phyloP scores from a whole-genome alignment of 1,140 invertebrate species.

The Papilio polytes region DNA sequence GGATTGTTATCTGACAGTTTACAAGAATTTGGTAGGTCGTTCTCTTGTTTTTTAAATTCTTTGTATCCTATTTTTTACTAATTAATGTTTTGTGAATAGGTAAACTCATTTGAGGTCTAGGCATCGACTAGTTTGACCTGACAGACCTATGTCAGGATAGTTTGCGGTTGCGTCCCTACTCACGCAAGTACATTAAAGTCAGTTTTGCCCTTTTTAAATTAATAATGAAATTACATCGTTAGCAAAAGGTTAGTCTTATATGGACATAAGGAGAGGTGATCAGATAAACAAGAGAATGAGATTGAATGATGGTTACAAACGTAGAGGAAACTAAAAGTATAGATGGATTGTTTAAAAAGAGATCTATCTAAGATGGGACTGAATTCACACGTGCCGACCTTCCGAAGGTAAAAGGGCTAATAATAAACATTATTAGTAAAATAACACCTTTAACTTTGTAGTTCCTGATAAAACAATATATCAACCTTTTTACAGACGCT shows the following conservation, averaged over 20 bases:
- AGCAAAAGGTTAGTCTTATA: not conserved
- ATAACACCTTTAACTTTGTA: not conserved
- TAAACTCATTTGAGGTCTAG: not conserved
- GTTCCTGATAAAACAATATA: not conserved
- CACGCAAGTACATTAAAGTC: not conserved
- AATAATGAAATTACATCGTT: not conserved
- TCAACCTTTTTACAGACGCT: slow-evolving; percentile 22
- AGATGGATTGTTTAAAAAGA: not conserved
- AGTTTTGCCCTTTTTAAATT: not conserved
- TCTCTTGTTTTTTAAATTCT: no score
- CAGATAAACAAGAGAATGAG: not conserved
- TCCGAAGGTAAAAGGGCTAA: not conserved
- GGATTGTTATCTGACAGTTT: no score
- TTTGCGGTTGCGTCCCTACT: not conserved
- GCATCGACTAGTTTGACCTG: not conserved
- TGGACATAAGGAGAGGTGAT: not conserved
- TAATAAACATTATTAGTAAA: not conserved
- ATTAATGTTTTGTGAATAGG: no score
- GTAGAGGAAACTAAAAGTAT: not conserved
- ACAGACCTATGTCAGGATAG: not conserved
- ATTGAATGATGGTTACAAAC: no score
- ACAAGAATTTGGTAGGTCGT: no score
- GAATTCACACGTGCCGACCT: not conserved
- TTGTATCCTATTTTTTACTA: no score
- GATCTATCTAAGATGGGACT: not conserved